Evolutionary conservation across 2,888 invertebrate genomes (phyloP).

Genomic region (Amaurobius ferox): DNA sequence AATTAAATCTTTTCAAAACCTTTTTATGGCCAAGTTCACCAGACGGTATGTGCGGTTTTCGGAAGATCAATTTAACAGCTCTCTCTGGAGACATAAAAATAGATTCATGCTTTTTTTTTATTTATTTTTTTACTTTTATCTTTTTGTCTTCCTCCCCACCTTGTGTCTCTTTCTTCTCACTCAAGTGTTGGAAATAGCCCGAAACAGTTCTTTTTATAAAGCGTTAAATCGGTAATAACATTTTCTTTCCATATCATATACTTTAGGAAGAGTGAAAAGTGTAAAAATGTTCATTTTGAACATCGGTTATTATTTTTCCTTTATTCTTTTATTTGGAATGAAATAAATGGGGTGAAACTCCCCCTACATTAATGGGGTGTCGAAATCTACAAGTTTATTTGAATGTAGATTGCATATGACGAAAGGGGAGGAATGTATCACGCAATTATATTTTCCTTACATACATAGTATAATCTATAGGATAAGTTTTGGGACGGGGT

Average conservation of each 20-base stretch:
- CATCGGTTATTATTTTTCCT: no score
- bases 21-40: background rate
- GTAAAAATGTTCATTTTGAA: no score
- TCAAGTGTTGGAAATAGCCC: conserved; percentile 27
- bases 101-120: conserved; percentile 27
- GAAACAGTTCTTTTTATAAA: background rate
- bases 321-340: conserved; percentile 3
- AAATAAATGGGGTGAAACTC: conserved; percentile 17
- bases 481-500: no score
- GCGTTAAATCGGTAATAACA: background rate
- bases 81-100: conserved; percentile 40
- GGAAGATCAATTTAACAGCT: background rate
- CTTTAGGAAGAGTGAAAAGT: no score
- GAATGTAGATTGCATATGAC: no score
- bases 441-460: no score
- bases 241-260: background rate
- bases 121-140: background rate
- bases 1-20: background rate
- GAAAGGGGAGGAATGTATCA: no score
- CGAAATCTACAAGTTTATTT: no score
- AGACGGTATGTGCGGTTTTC: background rate
- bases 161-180: background rate
- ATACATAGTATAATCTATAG: no score
- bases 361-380: no score
- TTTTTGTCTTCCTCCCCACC: background rate